These are phyloP conservation scores for Tenualosa thibaudeaui DNA, from an alignment of 2,797 vertebrate species.

Conservation along the genomic window DNA sequence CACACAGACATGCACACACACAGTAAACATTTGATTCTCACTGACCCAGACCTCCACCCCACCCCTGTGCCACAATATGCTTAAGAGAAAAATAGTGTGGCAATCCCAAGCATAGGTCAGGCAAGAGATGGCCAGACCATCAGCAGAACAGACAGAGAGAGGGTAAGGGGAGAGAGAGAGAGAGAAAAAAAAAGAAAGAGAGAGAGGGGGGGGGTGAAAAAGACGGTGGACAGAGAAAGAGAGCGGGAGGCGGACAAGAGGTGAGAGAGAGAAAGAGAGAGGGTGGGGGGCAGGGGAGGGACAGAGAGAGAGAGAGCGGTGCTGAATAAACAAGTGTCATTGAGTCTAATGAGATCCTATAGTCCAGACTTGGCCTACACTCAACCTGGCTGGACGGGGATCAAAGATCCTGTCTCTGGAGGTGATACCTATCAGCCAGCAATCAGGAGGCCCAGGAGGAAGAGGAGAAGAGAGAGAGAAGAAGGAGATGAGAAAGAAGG, in stretches of 20 bases:
- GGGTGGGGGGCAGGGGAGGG: neutral
- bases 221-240: neutral
- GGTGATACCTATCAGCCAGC: neutral
- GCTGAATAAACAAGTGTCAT: too few species aligned
- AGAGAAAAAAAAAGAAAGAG: neutral
- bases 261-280: neutral
- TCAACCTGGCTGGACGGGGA: neutral
- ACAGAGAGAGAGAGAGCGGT: neutral
- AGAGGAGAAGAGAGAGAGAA: neutral
- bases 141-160: neutral
- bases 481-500: neutral
- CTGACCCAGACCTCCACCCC: neutral
- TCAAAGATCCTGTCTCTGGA: neutral
- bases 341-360: too few species aligned
- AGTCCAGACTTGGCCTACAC: too few species aligned
- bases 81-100: constrained; percentile 11
- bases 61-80: neutral
- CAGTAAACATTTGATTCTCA: constrained; percentile 19
- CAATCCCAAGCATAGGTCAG: neutral
- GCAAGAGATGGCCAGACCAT: neutral
- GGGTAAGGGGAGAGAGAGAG: neutral
- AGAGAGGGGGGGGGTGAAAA: neutral
- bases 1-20: neutral
- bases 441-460: neutral
- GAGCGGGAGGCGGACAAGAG: neutral